Conservation (phyloP, 2,113 vertebrate species). For the Lamprologus tigripictilis region DNA sequence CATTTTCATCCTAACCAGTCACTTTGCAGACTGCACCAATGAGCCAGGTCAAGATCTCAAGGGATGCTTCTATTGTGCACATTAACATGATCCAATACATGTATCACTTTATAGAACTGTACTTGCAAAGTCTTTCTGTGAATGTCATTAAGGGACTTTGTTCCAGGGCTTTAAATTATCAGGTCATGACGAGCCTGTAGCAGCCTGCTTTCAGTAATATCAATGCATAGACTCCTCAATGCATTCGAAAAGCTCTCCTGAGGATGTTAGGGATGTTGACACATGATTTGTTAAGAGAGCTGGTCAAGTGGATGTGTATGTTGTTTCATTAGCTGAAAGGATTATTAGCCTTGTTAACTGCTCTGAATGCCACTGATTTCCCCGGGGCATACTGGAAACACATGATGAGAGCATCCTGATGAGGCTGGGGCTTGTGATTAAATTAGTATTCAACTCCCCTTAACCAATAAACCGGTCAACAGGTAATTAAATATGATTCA, state of each 20-base stretch:
- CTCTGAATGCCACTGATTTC: constrained; percentile 49
- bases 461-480: constrained; percentile 35
- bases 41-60: background rate
- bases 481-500: constrained; percentile 37
- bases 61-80: background rate
- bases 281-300: background rate
- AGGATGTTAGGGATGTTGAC: background rate
- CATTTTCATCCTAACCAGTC: background rate
- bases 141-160: constrained; percentile 12
- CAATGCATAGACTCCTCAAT: background rate
- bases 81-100: background rate
- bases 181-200: background rate
- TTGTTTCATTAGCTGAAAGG: constrained; percentile 7
- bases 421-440: constrained; percentile 20
- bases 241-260: background rate
- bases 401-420: background rate
- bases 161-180: background rate
- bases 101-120: background rate
- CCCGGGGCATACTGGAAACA: constrained; percentile 1
- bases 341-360: constrained; percentile 20
- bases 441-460: constrained; percentile 37
- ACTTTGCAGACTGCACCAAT: background rate
- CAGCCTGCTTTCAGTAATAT: background rate
- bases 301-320: background rate
- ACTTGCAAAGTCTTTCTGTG: background rate